Evolutionary conservation across 2,113 vertebrate genomes (phyloP), one percentile per base, ranked within the genome.

Genomic region (Apaloderma vittatum): DNA sequence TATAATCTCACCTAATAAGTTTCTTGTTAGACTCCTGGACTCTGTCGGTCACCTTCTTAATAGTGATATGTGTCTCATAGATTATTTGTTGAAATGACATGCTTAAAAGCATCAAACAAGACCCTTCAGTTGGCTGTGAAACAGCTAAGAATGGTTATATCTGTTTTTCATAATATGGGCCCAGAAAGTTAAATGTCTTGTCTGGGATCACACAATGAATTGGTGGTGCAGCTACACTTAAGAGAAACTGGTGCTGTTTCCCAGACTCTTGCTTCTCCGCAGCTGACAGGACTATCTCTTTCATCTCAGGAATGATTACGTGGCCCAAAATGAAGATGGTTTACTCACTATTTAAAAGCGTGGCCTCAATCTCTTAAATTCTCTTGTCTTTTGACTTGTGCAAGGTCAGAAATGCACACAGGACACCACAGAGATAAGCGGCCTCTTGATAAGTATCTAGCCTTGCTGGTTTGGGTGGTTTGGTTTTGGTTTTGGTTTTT

Each of bases 1-100:
- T 57, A 86, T 94, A 79, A 94, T 92, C 79, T 97, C 96, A 96
- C 88, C 79, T 81, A 84, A 86, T 94, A 94, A 92, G 86, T 93
- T 93, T 92, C 73, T 92, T 63, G 24, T 94, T 90, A 74, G 80
- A 54, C n/a, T 96, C 66, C 26, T 59, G 72, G 76, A 59, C 82
- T 92, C 18, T 70, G 23, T 77, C 0, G 0, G n/a, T 67, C 86
- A 87, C 92, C 94, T 83, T 88, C 75, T 90, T 93, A 81, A 84
- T 78, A 93, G 54, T 81, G 86, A 91, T 94, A 75, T 34, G 36
- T 40, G 49, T 93, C 72, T 91, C 36, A 77, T 18, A 78, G 85
- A 81, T 96, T 87, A 94, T 89, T 86, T 65, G 75, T 78, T 86
- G 76, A 94, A 90, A 87, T 75, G 45, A 43, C 68, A 82, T 46